Base-by-base conservation (phyloP, 1,140 invertebrate genomes). In the Listronotus oregonensis region DNA sequence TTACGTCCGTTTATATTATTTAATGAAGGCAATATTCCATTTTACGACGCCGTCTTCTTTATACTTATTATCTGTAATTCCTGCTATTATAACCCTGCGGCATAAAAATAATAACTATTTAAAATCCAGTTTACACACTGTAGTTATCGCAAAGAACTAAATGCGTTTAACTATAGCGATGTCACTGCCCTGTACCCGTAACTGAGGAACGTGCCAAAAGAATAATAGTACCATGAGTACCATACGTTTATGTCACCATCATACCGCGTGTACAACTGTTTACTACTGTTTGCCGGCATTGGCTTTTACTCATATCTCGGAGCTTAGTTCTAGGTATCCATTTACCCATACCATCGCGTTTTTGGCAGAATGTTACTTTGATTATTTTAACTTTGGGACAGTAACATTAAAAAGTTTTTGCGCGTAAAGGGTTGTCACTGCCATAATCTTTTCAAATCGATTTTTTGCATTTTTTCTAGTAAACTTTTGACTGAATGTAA, bases 121-220 rank as follows among this genome's bases (percentile, higher is more conserved):
- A 40, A 56, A 64, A 64, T 64, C 59, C 59, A 56, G 52, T 64
- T 64, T 64, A 64, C 62, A 56, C 52, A 56, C 40, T 42, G 52
- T 37, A 57, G 34, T 64, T 39, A 56, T 8, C 44, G 55, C 55
- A 44, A 60, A 44, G 40, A 52, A 51, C 64, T 47, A 66, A 54
- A 59, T 44, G 54, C 54, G 47, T 57, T 57, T 64, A 64, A 56
- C 56, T 58, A 59, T 27, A 27, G 55, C 47, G 56, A 59, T 66
- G 64, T 66, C 64, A 66, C 64, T 66, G 64, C 64, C 64, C 64
- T 66, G 59, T 59, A 60, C 55, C 46, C 56, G 54, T 66, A 66
- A 46, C 49, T 43, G 59, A 60, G 63, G 56, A 66, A 59, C 51
- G 64, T 52, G 59, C 64, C 47, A 52, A 64, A 64, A 57, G 59